A percentile compares a stretch with the other conserved stretches of the same genome.
Evolutionary conservation across 1,140 invertebrate species (phyloP).

Genomic region (Nebria ingens): DNA sequence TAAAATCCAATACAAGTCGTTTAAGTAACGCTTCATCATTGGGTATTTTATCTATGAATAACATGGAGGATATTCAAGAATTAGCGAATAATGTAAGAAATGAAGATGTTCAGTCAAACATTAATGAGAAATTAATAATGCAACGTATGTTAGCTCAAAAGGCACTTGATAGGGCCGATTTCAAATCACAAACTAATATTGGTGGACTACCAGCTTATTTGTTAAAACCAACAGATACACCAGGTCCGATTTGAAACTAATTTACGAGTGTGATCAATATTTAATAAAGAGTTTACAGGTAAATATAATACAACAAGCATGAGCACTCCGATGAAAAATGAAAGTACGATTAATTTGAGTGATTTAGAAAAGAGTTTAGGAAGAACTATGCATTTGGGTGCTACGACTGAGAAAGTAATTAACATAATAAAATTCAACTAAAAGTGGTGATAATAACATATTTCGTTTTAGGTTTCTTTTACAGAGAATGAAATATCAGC

Average conservation of each 20-base stretch:
- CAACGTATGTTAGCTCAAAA: neutral
- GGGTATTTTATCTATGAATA: neutral
- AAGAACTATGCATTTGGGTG: neutral
- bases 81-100: neutral
- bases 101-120: neutral
- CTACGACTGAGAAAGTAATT: neutral
- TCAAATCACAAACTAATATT: neutral
- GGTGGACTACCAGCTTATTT: neutral
- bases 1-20: neutral
- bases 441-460: too few relatives aligned
- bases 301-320: neutral
- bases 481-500: conserved; percentile 32
- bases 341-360: conserved; percentile 15
- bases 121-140: neutral
- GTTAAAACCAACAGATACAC: neutral
- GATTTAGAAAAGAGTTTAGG: conserved; percentile 8
- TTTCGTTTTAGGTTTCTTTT: conserved; percentile 26
- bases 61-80: neutral
- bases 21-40: neutral
- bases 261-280: too few relatives aligned
- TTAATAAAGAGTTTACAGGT: neutral
- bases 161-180: neutral
- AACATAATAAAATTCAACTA: too few relatives aligned
- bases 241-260: neutral
- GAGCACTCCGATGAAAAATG: conserved; percentile 8